A percentile compares a stretch with the other conserved stretches of the same genome.
Conservation (phyloP, 2,888 invertebrate species). For the Lasioglossum malachurum region DNA sequence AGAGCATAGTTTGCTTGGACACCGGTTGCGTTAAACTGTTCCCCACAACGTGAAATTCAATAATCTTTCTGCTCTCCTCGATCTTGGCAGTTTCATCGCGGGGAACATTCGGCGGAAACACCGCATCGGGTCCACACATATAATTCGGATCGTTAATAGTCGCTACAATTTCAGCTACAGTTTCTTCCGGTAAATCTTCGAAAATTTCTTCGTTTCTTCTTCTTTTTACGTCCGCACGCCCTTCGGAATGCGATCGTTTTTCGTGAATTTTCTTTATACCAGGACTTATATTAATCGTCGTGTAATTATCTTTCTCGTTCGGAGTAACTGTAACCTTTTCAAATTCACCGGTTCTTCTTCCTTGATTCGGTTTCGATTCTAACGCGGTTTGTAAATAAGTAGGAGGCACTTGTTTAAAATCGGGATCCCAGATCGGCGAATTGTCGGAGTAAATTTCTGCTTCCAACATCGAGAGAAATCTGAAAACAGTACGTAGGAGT, state of each 20-base stretch:
- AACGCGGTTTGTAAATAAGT: constrained; percentile 88
- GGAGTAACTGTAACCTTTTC: constrained; percentile 88
- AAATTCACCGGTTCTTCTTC: constrained; percentile 87
- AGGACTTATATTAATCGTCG: constrained; percentile 89
- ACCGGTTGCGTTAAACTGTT: constrained; percentile 96
- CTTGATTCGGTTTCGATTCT: constrained; percentile 86
- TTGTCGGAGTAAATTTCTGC: constrained; percentile 94
- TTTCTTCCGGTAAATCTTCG: constrained; percentile 92
- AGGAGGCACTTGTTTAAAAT: constrained; percentile 92
- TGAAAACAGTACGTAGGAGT: constrained; percentile 77
- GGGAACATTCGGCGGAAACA: constrained; percentile 94
- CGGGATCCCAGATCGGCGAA: constrained; percentile 97
- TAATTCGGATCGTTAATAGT: constrained; percentile 94
- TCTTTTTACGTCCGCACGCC: constrained; percentile 78
- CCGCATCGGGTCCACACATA: constrained; percentile 93
- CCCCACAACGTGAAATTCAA: constrained; percentile 97
- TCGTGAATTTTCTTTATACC: constrained; percentile 84
- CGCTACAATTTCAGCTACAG: constrained; percentile 92
- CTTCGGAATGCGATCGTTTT: constrained; percentile 77
- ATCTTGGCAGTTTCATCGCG: constrained; percentile 96
- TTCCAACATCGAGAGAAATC: constrained; percentile 94
- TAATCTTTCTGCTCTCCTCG: constrained; percentile 95
- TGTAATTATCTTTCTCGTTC: constrained; percentile 89
- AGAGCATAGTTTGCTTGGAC: constrained; percentile 95
- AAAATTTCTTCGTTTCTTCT: constrained; percentile 85